phyloP scores from a whole-genome alignment of 2,113 vertebrate species.

The Brevimyrus niger region DNA sequence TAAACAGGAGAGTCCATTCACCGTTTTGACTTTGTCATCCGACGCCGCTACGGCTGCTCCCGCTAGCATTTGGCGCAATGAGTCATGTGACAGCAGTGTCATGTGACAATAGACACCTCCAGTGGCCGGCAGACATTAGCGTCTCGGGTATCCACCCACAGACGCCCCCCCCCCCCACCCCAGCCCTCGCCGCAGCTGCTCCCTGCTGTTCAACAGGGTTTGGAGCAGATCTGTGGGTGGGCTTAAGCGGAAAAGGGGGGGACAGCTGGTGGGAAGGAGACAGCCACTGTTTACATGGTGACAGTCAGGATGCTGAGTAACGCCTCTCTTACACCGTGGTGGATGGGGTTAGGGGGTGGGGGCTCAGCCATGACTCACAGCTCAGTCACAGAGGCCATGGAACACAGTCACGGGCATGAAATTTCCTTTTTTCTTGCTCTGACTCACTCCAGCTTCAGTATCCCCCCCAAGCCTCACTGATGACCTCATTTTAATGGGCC shows the following conservation, averaged over 20 bases:
- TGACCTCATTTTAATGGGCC: slow-evolving; percentile 53
- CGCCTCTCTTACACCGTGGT: not conserved
- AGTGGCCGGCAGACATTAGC: not conserved
- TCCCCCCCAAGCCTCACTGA: slow-evolving; percentile 29
- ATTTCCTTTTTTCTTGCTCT: slow-evolving; percentile 37
- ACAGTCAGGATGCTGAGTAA: slow-evolving; percentile 23
- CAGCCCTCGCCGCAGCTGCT: not conserved
- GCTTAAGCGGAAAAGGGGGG: not conserved
- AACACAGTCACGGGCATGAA: slow-evolving; percentile 40
- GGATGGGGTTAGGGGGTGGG: not conserved
- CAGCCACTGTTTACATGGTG: slow-evolving; percentile 23
- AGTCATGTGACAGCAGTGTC: slow-evolving; percentile 9
- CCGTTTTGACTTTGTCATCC: not conserved
- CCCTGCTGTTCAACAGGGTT: not conserved
- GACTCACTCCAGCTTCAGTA: slow-evolving; percentile 47
- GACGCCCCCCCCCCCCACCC: not conserved
- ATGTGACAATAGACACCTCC: slow-evolving; percentile 18
- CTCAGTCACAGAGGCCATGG: slow-evolving; percentile 26
- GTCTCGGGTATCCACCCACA: slow-evolving; percentile 11
- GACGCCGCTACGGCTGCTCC: not conserved
- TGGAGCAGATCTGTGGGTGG: not conserved
- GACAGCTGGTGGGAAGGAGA: slow-evolving; percentile 17
- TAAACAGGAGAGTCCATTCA: not conserved
- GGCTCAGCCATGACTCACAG: slow-evolving; percentile 35
- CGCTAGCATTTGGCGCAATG: not conserved